Conservation (phyloP, 2,888 invertebrate genomes). For the Baccha elongata region DNA sequence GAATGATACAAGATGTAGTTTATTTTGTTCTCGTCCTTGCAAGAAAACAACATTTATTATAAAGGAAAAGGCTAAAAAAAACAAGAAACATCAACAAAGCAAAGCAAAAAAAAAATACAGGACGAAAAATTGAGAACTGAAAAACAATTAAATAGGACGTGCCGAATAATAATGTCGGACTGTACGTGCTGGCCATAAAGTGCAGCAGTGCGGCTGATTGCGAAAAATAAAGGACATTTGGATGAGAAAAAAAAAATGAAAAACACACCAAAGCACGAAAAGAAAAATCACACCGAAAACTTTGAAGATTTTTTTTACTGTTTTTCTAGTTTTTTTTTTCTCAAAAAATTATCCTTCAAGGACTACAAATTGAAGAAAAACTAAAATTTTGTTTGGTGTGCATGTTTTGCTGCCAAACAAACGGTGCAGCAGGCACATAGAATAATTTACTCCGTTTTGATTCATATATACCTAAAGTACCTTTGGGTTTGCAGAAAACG, state of each 20-base stretch:
- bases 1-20: conserved; percentile 56
- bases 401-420: conserved; percentile 68
- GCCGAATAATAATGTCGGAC: conserved; percentile 71
- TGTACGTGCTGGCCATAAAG: conserved; percentile 72
- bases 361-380: conserved; percentile 61
- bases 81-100: conserved; percentile 17
- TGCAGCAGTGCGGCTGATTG: conserved; percentile 73
- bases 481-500: background rate
- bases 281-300: conserved; percentile 65
- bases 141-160: conserved; percentile 73
- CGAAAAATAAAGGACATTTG: conserved; percentile 53
- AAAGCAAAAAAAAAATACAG: conserved; percentile 46
- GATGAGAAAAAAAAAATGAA: background rate
- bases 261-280: conserved; percentile 21
- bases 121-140: conserved; percentile 65
- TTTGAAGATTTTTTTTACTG: conserved; percentile 23
- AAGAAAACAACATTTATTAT: conserved; percentile 57
- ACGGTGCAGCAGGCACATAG: conserved; percentile 57
- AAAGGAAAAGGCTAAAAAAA: conserved; percentile 27
- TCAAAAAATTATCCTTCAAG: conserved; percentile 19
- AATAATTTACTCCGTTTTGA: conserved; percentile 66
- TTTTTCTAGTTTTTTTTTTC: conserved; percentile 7
- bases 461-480: conserved; percentile 44
- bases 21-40: conserved; percentile 53
- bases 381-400: conserved; percentile 60